Percentiles rank a stretch among this genome's conserved stretches.
phyloP scores from a whole-genome alignment of 2,113 vertebrate genomes.

The Elephas maximus region DNA sequence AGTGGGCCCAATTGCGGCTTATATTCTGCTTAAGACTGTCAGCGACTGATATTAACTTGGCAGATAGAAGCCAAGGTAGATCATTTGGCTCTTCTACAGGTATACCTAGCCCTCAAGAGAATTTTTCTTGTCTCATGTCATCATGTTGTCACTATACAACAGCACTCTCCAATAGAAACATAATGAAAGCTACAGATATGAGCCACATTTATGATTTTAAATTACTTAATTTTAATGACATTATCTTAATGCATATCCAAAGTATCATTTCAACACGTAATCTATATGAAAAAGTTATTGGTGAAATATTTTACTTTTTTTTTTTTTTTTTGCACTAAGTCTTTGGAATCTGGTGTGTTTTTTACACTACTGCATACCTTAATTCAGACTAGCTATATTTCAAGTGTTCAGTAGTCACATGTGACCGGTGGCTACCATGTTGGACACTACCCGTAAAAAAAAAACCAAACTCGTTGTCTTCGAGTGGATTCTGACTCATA shows the following conservation, averaged over 20 bases:
- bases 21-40: not conserved
- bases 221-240: constrained; percentile 3
- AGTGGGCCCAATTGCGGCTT: not conserved
- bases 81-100: not conserved
- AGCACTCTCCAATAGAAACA: not conserved
- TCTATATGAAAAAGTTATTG: not conserved
- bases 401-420: not conserved
- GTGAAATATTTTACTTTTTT: constrained; percentile 38
- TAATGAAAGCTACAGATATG: not conserved
- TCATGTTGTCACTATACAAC: not conserved
- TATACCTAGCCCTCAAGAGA: not conserved
- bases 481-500: no score
- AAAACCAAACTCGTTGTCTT: no score
- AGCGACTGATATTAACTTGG: not conserved
- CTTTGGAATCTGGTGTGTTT: constrained; percentile 23
- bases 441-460: not conserved
- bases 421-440: not conserved
- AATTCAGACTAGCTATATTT: not conserved
- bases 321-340: constrained; percentile 15
- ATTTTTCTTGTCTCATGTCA: not conserved
- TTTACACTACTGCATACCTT: not conserved
- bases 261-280: constrained; percentile 43
- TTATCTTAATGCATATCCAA: not conserved
- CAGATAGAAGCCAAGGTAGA: not conserved
- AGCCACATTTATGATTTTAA: not conserved